Evolutionary conservation across 2,113 vertebrate species (phyloP).

Genomic region (Macaca nemestrina): DNA sequence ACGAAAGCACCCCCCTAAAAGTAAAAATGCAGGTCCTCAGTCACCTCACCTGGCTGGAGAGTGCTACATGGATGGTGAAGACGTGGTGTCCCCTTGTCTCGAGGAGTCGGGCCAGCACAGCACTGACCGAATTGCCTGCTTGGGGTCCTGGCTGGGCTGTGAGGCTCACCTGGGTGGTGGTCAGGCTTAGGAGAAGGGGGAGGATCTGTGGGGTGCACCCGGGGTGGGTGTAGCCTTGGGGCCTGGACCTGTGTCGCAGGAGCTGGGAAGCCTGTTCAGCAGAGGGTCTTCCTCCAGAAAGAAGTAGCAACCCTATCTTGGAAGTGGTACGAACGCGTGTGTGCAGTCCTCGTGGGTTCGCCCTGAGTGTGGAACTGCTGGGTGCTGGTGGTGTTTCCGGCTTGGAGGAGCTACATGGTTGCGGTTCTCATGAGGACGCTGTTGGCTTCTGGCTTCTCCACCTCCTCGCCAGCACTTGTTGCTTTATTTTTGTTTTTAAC

Average conservation of each 20-base stretch:
- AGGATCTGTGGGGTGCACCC: neutral
- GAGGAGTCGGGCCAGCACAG: neutral
- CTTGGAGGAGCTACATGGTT: no score
- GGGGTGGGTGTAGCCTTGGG: neutral
- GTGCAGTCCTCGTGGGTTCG: accelerated
- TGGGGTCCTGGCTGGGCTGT: neutral
- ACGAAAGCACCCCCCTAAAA: no score
- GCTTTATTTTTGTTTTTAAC: accelerated
- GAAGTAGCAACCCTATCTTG: neutral
- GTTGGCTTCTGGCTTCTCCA: accelerated
- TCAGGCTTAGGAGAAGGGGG: neutral
- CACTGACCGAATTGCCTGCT: neutral
- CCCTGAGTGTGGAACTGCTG: accelerated
- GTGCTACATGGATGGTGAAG: neutral
- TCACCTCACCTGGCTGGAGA: neutral
- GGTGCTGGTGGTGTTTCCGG: neutral
- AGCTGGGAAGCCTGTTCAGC: neutral
- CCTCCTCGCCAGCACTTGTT: accelerated
- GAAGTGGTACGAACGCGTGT: accelerated
- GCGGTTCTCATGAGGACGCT: no score
- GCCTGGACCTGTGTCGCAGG: neutral
- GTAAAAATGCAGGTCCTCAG: neutral
- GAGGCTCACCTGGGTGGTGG: neutral
- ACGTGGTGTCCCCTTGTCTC: neutral
- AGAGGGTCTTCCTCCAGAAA: no score